Percentiles rank a stretch among this genome's conserved stretches.
Evolutionary conservation across 2,113 vertebrate genomes (phyloP).

Genomic region (Hylia prasina): DNA sequence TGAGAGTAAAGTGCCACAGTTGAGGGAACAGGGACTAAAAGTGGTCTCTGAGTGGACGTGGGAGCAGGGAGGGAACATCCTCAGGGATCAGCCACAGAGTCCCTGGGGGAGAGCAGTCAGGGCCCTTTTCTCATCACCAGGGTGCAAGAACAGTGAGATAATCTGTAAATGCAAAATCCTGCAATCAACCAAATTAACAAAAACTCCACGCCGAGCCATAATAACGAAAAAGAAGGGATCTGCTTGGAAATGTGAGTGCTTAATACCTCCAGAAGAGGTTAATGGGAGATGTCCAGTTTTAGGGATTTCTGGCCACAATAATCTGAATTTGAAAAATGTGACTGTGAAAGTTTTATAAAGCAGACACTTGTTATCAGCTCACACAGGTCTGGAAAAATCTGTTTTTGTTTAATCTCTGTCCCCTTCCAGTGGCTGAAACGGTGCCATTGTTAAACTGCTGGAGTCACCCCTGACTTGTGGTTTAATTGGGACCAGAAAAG

Average conservation of each 20-base stretch:
- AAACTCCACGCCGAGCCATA: neutral
- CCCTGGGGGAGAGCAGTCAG: neutral
- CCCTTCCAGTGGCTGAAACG: neutral
- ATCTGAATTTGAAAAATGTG: neutral
- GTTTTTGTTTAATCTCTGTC: neutral
- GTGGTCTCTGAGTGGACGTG: neutral
- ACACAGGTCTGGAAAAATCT: neutral
- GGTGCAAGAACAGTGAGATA: neutral
- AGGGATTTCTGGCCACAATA: neutral
- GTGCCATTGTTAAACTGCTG: neutral
- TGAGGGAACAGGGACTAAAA: neutral
- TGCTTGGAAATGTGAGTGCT: neutral
- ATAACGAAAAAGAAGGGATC: neutral
- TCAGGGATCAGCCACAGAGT: neutral
- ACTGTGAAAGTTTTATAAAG: neutral
- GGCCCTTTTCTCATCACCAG: constrained; percentile 27
- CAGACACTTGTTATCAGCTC: neutral
- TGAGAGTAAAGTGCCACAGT: neutral
- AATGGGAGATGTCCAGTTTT: neutral
- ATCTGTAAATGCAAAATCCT: constrained; percentile 32
- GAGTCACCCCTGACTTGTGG: neutral
- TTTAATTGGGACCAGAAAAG: neutral
- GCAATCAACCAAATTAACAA: neutral
- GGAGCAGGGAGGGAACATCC: neutral
- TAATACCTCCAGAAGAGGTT: neutral